Conservation (phyloP, 1,140 invertebrate species). For the Mizuhopecten yessoensis region DNA sequence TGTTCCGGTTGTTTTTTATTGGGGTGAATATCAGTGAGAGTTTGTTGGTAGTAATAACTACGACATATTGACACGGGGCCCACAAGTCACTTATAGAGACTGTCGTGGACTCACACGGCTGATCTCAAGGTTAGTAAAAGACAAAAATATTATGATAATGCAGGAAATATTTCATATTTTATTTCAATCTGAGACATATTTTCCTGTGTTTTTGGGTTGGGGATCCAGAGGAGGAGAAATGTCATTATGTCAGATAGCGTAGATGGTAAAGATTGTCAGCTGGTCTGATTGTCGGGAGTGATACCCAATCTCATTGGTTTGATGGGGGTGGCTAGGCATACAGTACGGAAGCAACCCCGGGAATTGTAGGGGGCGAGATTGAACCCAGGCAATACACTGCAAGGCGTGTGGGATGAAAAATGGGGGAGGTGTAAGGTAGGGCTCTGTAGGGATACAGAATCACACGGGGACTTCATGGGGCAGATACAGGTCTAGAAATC, state of each 20-base stretch:
- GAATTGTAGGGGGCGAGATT: not conserved
- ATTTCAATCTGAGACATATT: conserved; percentile 15
- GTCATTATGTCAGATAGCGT: not conserved
- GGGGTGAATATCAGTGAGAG: not conserved
- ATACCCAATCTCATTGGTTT: not conserved
- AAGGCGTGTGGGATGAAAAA: no score
- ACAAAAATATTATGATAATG: conserved; percentile 40
- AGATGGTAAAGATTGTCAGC: not conserved
- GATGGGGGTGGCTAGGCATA: not conserved
- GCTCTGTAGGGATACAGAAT: no score
- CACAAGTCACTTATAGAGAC: no score
- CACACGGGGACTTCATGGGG: no score
- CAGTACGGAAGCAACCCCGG: not conserved
- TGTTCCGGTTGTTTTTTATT: not conserved
- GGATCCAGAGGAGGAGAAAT: not conserved
- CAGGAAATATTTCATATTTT: conserved; percentile 38
- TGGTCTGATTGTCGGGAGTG: not conserved
- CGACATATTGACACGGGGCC: no score
- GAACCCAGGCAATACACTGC: no score
- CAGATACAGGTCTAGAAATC: no score
- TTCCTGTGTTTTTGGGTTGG: not conserved
- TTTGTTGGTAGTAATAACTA: not conserved
- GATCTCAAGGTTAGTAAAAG: not conserved
- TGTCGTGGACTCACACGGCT: not conserved
- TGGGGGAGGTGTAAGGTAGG: no score